These are phyloP conservation scores for Pseudococcus viburni DNA, from an alignment of 2,888 invertebrate species.

Conservation along the genomic window DNA sequence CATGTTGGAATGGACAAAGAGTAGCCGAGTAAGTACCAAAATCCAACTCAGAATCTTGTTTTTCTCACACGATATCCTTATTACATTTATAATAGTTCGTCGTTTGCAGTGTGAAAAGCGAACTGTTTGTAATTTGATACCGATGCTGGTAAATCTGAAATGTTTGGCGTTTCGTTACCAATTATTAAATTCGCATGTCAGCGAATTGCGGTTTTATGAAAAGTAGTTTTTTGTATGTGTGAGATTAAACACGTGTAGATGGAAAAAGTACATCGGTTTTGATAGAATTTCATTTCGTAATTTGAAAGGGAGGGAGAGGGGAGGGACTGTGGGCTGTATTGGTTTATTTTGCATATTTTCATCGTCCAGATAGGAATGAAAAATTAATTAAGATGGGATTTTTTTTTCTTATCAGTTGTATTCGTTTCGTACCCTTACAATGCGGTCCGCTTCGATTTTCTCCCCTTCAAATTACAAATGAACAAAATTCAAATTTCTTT, in stretches of 20 bases:
- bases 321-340: background rate
- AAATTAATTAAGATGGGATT: conserved; percentile 31
- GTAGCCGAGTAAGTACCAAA: conserved; percentile 79
- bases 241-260: background rate
- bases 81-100: background rate
- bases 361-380: background rate
- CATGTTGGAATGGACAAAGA: conserved; percentile 87
- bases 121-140: conserved; percentile 5
- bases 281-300: background rate
- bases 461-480: background rate
- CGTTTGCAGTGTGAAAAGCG: background rate
- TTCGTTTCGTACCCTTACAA: background rate
- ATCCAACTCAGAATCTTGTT: background rate
- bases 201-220: background rate
- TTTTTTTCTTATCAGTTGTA: background rate
- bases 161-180: conserved; percentile 23
- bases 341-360: conserved; percentile 16
- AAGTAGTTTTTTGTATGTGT: background rate
- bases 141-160: background rate
- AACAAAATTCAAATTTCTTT: conserved; percentile 30
- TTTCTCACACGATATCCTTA: background rate
- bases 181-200: background rate
- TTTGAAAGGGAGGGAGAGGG: background rate
- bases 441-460: background rate
- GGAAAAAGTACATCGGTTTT: background rate